These are phyloP conservation scores for Protophormia terraenovae DNA, from an alignment of 2,888 invertebrate species.

Conservation along the genomic window DNA sequence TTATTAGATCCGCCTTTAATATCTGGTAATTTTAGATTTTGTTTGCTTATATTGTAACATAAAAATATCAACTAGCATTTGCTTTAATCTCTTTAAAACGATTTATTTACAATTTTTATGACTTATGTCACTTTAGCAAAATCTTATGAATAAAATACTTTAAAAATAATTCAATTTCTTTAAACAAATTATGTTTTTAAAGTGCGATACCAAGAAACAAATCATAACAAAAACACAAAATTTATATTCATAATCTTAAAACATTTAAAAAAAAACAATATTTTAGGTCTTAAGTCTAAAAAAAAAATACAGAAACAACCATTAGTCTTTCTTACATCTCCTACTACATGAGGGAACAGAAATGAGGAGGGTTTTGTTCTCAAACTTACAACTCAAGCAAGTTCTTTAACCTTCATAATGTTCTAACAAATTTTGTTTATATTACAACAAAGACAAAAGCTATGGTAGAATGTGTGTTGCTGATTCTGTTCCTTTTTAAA, in stretches of 20 bases:
- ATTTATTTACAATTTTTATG: no score
- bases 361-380: not conserved
- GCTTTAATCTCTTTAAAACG: not conserved
- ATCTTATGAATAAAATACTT: no score
- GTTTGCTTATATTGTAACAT: no score
- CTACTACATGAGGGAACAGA: not conserved
- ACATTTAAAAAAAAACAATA: not conserved
- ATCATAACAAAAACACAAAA: not conserved
- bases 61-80: no score
- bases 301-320: not conserved
- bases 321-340: conserved; percentile 10
- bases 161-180: not conserved
- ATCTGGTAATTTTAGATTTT: no score
- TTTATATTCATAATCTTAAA: not conserved
- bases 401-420: conserved; percentile 23
- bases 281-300: not conserved
- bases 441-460: conserved; percentile 24
- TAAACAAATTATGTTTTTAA: not conserved
- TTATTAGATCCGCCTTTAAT: no score
- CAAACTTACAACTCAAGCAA: not conserved
- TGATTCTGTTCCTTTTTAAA: not conserved
- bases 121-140: no score
- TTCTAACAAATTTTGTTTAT: not conserved
- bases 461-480: not conserved
- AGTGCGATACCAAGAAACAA: not conserved